Base-by-base conservation (phyloP, 2,113 vertebrate genomes). In the Hippotragus niger region DNA sequence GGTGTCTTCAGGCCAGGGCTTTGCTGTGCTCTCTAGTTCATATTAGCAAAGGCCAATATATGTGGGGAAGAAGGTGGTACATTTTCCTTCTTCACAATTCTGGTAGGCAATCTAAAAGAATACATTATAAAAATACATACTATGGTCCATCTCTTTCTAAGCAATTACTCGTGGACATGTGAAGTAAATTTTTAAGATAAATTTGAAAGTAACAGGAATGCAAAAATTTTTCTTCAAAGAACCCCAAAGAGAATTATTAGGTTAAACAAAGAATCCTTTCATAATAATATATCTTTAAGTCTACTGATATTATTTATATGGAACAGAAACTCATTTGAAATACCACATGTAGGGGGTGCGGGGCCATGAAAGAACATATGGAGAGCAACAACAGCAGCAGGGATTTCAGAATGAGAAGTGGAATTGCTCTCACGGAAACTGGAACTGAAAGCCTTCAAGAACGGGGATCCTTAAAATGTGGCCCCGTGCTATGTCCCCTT, bases 81-180 rank as follows among this genome's bases (percentile, higher is more conserved):
- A 50, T 74, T 96, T 91, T 88, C 91, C 27, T 88, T n/a, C 23
- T 88, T 91, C 14, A 83, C 40, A 90, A 88, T 95, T 88, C 50
- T 91, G 7, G 53, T n/a, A 88, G 11, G 12, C 16, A 88, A 58
- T 31, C 16, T 86, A 60, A 64, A 93, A 23, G 5, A 67, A 88
- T 7, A 62, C 23, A 71, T 90, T 85, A 13, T 47, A 14, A 23
- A 40, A 71, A 27, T 9, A 16, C 45, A 7, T 23, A 67, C 36
- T 62, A 31, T 86, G 47, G 7, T 50, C 43, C 3, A 36, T 27
- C 7, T 83, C 16, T 88, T 74, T 96, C 88, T 81, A 94, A 90
- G 7, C 33, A 76, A 81, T 58, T 93, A 27, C 4, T 84, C 15
- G 13, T 85, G 25, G 29, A 74, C 5, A 55, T 31, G 2, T 12